Base-by-base conservation (phyloP, 2,888 invertebrate species). In the Matsumyia berberina region DNA sequence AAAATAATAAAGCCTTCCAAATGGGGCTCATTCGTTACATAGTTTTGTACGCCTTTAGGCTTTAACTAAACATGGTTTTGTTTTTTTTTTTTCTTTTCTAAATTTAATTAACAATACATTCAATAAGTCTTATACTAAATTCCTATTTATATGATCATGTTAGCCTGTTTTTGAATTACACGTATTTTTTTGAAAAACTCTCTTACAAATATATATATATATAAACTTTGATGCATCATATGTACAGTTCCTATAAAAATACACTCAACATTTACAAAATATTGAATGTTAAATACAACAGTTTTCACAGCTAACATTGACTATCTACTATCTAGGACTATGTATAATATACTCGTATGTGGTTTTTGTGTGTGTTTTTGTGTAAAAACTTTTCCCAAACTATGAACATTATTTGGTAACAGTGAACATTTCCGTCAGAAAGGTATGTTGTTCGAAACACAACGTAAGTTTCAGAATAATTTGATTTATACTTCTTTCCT, bases 1-100 rank as follows among this genome's bases (percentile, higher is more conserved):
- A 53, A 70, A 78, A 62, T 12, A 60, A 72, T 24, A 51, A 51
- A 8, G 11, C 29, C 83, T 83, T 83, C 83, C 83, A 83, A 83
- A 83, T 69, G 83, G 83, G 83, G 83, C 83, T 83, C 83, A 73
- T 62, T 57, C 37, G 79, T 73, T 74, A 24, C 67, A 58, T 83
- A 83, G 62, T 73, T 83, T 83, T 83, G 83, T 83, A 83, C 57
- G 64, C 79, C 46, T 42, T 79, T 78, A 67, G 73, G 78, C 66
- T 39, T 35, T 19, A 46, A 17, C 46, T 46, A 42, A 42, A 11
- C 12, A 9, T 35, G 35, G 8, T 9, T 35, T 35, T 9, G 2
- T 35, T 35, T 4, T 39, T 17, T 42, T 42, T 42, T 17, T 12
- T 42, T 8, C 0, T 42, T 3, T 17, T 17, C 7, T 17, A 17